Conservation (phyloP, 2,113 vertebrate genomes). For the Gadus chalcogrammus region DNA sequence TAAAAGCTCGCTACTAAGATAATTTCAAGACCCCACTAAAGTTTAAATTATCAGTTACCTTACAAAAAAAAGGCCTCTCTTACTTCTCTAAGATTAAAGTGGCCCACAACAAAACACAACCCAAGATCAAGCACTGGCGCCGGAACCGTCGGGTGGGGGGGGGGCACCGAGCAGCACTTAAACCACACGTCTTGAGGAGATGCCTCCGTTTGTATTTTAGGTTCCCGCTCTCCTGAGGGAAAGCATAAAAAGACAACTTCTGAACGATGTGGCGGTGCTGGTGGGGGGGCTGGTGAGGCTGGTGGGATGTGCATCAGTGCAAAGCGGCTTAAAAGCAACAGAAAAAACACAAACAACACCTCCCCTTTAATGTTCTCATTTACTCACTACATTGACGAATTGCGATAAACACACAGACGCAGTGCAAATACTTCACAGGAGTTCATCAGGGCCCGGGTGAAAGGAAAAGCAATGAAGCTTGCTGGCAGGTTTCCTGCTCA, state of each 20-base stretch:
- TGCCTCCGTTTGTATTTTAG: constrained; percentile 45
- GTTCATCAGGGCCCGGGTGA: constrained; percentile 67
- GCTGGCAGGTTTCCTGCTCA: constrained; percentile 69
- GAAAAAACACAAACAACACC: constrained; percentile 32
- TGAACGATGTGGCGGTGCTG: constrained; percentile 25
- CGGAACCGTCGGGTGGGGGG: not conserved
- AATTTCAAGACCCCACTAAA: too few relatives aligned
- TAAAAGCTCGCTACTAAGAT: too few relatives aligned
- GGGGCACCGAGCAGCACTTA: constrained; percentile 30
- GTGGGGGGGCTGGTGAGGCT: too few relatives aligned
- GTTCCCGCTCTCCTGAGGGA: constrained; percentile 30
- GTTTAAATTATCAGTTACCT: too few relatives aligned
- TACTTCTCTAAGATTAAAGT: not conserved
- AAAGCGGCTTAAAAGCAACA: not conserved
- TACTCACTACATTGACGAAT: constrained; percentile 53
- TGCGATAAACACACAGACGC: constrained; percentile 56
- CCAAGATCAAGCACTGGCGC: constrained; percentile 14
- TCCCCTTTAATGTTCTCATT: constrained; percentile 47
- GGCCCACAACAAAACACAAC: constrained; percentile 18
- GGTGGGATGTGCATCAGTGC: constrained; percentile 13
- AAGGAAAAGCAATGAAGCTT: constrained; percentile 64
- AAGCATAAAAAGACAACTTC: constrained; percentile 41
- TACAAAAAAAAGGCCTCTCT: not conserved
- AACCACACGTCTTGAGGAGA: constrained; percentile 55
- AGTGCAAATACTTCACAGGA: constrained; percentile 61